These are phyloP conservation scores for Adelosebastes latens DNA, from an alignment of 2,797 vertebrate species.

Conservation along the genomic window DNA sequence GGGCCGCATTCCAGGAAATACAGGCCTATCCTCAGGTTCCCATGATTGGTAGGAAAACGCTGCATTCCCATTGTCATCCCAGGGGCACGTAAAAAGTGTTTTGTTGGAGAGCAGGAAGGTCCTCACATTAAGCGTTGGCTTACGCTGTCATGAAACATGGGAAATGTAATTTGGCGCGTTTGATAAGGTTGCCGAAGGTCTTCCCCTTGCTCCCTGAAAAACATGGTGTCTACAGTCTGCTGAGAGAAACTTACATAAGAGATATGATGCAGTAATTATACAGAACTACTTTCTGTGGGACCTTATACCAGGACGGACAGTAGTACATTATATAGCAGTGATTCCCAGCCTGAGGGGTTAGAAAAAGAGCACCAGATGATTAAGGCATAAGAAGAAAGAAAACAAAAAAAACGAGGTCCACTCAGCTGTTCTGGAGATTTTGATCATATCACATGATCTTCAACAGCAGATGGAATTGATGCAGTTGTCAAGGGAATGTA, in stretches of 20 bases:
- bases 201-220: not conserved
- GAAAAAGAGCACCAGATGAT: not conserved
- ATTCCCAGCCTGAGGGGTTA: not conserved
- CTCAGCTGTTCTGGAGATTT: not conserved
- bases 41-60: conserved; percentile 70
- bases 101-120: conserved; percentile 67
- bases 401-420: not conserved
- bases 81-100: conserved; percentile 67
- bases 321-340: not conserved
- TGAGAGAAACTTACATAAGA: not conserved
- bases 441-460: not conserved
- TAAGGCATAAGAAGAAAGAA: not conserved
- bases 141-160: conserved; percentile 53
- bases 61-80: conserved; percentile 72
- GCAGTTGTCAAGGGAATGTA: not conserved
- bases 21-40: conserved; percentile 68
- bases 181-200: conserved; percentile 31
- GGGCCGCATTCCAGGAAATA: conserved; percentile 79
- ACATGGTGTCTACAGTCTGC: not conserved
- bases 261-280: not conserved
- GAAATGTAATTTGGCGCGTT: conserved; percentile 57
- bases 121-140: conserved; percentile 55
- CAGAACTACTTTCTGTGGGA: not conserved
- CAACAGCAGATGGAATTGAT: not conserved
- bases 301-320: not conserved